A percentile compares a stretch with the other conserved stretches of the same genome.
Evolutionary conservation across 1,140 invertebrate species (phyloP).

Genomic region (Apolygus lucorum): DNA sequence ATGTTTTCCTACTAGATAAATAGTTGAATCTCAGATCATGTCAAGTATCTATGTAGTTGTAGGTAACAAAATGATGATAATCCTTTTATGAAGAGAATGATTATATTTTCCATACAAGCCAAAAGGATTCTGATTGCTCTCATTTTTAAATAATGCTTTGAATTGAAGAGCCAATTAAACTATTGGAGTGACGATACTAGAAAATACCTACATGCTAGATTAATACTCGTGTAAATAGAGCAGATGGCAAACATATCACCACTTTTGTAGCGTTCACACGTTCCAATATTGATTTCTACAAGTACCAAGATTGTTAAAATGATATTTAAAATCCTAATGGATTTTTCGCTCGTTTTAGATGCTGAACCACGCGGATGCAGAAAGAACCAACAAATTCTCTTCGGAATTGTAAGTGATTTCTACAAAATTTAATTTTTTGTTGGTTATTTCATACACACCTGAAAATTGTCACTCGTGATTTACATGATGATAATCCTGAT

Average conservation of each 20-base stretch:
- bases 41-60: background rate
- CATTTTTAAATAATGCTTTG: no score
- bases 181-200: no score
- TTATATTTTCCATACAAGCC: conserved; percentile 17
- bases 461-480: background rate
- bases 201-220: no score
- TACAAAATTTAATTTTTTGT: background rate
- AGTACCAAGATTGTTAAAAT: background rate
- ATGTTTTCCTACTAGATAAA: background rate
- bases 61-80: conserved; percentile 4
- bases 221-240: no score
- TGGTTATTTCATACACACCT: background rate
- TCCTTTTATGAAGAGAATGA: conserved; percentile 7
- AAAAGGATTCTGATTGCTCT: conserved; percentile 24
- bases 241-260: no score
- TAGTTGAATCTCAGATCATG: background rate
- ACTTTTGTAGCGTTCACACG: no score
- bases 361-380: background rate
- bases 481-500: background rate
- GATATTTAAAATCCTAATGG: no score
- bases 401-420: background rate
- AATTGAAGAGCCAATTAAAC: no score
- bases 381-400: background rate
- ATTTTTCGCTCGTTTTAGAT: background rate
- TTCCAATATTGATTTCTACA: no score